A percentile compares a stretch with the other conserved stretches of the same genome.
These are phyloP conservation scores for Astyanax mexicanus DNA, from an alignment of 2,797 vertebrate species.

Conservation along the genomic window DNA sequence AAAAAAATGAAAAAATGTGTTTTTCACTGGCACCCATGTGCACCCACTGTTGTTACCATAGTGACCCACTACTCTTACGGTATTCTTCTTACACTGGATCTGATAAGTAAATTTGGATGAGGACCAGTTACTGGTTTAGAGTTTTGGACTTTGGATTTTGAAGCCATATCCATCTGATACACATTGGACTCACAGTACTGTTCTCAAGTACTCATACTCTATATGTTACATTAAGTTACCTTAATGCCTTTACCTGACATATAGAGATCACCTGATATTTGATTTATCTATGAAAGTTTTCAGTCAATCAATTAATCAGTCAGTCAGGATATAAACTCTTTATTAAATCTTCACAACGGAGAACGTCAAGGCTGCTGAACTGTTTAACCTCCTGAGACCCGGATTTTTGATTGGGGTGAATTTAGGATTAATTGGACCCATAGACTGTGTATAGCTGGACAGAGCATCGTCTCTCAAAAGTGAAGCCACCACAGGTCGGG, in stretches of 20 bases:
- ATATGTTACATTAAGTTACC: not conserved
- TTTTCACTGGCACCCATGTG: conserved; percentile 63
- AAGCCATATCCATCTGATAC: conserved; percentile 19
- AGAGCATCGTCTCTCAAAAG: too few relatives aligned
- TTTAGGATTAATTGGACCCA: too few relatives aligned
- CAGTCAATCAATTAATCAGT: not conserved
- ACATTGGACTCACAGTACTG: too few relatives aligned
- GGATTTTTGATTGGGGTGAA: too few relatives aligned
- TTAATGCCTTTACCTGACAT: not conserved
- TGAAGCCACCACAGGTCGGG: too few relatives aligned
- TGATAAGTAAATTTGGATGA: conserved; percentile 17
- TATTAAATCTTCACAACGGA: not conserved
- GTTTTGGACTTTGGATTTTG: not conserved
- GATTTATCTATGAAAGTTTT: not conserved
- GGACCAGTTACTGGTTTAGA: not conserved
- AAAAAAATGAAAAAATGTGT: conserved; percentile 52
- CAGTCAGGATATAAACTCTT: not conserved
- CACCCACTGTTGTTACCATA: conserved; percentile 26
- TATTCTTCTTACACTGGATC: conserved; percentile 22
- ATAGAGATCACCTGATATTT: not conserved
- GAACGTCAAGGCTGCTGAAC: not conserved
- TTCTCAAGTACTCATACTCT: not conserved
- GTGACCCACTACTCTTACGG: conserved; percentile 25
- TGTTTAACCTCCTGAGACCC: too few relatives aligned
- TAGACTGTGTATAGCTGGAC: too few relatives aligned